Base-by-base conservation (phyloP, 92 coral and sea anemone genomes). In the Bergia sp. region DNA sequence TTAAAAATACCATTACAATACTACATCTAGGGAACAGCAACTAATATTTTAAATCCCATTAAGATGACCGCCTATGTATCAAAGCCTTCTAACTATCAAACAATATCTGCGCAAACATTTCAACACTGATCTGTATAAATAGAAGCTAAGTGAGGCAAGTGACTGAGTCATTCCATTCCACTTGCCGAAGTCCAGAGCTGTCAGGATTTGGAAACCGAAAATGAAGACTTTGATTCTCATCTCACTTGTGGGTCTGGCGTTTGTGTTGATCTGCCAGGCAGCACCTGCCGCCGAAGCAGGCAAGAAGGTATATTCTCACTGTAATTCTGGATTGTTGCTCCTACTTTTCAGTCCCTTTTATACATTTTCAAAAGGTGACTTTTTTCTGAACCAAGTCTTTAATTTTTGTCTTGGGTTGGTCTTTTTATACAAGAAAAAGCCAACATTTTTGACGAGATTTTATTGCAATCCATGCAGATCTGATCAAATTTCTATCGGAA, bases 151-250 rank as follows among this genome's bases (percentile, higher is more conserved):
- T 1, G 23, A 47, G 41, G 40, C 5, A 49, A 47, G 41, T 0
- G 2, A 5, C 16, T 7, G 7, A 29, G 18, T 47, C 66, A 79
- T 79, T 79, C 82, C 82, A 73, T 20, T 74, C 38, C 78, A 37
- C 18, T 42, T 45, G 20, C 18, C 20, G 29, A 74, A 74, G 78
- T 79, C 61, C 20, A 53, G 38, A 79, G 64, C 42, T 20, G 39
- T 29, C 8, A 16, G 39, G 42, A 8, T 29, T 79, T 18, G 61
- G 61, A 41, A 78, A 79, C 20, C 81, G 7, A 49, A 49, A 7
- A 47, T 79, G 82, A 79, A 79, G 64, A 79, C 82, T 79, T 79
- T 47, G 66, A 45, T 79, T 20, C 61, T 79, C 39, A 47, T 79
- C 61, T 79, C 82, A 7, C 82, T 79, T 79, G 82, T 79, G 82